A percentile compares a stretch with the other conserved stretches of the same genome.
Conservation (phyloP, 2,888 invertebrate genomes). For the Pachymerium ferrugineum region DNA sequence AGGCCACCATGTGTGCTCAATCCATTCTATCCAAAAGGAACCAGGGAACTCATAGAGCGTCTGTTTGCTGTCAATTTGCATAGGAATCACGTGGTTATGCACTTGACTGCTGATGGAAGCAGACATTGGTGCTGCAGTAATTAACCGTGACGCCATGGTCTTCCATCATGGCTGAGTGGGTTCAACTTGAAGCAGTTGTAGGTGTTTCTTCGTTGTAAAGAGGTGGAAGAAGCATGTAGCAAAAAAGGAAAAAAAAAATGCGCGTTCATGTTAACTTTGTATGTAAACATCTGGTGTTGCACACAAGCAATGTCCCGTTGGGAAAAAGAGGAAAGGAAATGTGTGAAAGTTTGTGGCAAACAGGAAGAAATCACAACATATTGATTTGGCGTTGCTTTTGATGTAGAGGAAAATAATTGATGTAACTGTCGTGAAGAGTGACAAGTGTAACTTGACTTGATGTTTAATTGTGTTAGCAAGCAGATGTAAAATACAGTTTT, state of each 20-base stretch:
- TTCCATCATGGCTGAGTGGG: neutral
- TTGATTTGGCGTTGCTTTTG: slow-evolving; percentile 23
- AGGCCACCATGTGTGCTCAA: slow-evolving; percentile 12
- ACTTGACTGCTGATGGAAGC: slow-evolving; percentile 10
- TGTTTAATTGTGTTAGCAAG: slow-evolving; percentile 15
- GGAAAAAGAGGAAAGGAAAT: slow-evolving; percentile 16
- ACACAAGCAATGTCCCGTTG: neutral
- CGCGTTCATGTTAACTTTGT: neutral
- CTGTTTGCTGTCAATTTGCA: slow-evolving; percentile 25
- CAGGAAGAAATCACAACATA: slow-evolving; percentile 1
- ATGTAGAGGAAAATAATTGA: slow-evolving; percentile 19
- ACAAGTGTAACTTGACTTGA: slow-evolving; percentile 18
- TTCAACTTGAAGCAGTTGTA: neutral
- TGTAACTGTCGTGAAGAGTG: slow-evolving; percentile 2
- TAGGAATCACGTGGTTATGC: slow-evolving; percentile 8
- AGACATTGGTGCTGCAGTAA: slow-evolving; percentile 25
- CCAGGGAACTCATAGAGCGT: neutral
- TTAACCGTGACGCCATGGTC: slow-evolving; percentile 21
- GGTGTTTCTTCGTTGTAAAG: neutral
- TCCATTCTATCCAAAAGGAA: neutral
- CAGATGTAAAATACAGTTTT: slow-evolving; percentile 9
- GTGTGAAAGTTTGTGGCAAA: slow-evolving; percentile 1
- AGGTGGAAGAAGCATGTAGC: neutral
- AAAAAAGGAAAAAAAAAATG: neutral
- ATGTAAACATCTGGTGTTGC: neutral